A percentile compares a stretch with the other conserved stretches of the same genome.
phyloP scores from a whole-genome alignment of 2,113 vertebrate species.

The Ellobius talpinus region DNA sequence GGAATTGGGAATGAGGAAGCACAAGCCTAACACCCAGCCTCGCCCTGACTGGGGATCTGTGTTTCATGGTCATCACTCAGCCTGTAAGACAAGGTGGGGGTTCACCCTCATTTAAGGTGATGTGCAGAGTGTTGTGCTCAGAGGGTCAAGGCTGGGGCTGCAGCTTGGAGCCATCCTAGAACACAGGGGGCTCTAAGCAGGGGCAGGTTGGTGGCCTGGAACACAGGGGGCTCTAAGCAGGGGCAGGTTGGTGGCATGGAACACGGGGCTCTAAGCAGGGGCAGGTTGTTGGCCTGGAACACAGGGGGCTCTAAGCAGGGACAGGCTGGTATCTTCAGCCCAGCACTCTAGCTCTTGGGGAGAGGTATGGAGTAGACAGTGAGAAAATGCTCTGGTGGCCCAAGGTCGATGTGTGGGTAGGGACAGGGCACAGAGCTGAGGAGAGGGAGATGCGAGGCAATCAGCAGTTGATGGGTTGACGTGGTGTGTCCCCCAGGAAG shows the following conservation, averaged over 20 bases:
- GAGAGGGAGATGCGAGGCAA: background rate
- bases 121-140: background rate
- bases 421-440: background rate
- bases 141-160: background rate
- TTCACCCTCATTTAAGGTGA: background rate
- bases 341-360: fast-evolving
- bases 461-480: background rate
- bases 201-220: too few relatives aligned
- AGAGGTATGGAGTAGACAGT: fast-evolving
- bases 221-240: too few relatives aligned
- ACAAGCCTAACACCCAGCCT: fast-evolving
- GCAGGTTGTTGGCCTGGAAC: too few relatives aligned
- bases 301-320: background rate
- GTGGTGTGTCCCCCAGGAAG: background rate
- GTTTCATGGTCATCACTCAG: background rate
- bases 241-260: too few relatives aligned
- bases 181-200: too few relatives aligned
- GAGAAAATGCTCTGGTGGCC: background rate
- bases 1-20: background rate
- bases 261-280: too few relatives aligned
- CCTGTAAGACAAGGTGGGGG: background rate
- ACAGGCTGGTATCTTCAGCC: background rate
- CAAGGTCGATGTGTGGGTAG: background rate
- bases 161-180: background rate
- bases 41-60: fast-evolving